phyloP scores from a whole-genome alignment of 2,113 vertebrate species.

The Egretta garzetta region DNA sequence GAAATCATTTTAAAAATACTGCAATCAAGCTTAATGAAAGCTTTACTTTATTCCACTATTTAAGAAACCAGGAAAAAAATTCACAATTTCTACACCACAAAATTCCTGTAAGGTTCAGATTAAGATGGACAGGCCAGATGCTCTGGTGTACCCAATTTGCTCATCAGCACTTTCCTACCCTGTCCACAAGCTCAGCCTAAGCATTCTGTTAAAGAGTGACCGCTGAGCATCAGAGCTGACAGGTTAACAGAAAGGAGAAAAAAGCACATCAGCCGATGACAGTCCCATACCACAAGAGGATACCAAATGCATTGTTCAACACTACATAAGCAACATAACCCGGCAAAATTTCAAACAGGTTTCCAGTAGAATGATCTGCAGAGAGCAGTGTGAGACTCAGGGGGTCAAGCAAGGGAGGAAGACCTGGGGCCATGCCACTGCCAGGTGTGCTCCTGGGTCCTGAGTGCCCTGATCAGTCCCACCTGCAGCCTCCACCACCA shows the following conservation, averaged over 20 bases:
- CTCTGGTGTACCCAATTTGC: neutral
- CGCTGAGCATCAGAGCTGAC: neutral
- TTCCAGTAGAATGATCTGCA: neutral
- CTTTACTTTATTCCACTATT: neutral
- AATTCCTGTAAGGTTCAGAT: neutral
- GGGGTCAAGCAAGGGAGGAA: neutral
- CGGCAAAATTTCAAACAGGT: neutral
- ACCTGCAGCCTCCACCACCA: neutral
- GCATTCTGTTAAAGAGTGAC: neutral
- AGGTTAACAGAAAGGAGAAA: neutral
- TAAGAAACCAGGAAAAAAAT: neutral
- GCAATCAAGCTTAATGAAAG: neutral
- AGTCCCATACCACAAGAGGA: neutral
- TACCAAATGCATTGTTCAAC: neutral
- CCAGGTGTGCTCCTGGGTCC: neutral
- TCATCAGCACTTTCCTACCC: neutral
- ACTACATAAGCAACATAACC: neutral
- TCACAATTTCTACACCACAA: neutral
- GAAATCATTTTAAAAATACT: neutral
- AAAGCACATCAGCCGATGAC: neutral
- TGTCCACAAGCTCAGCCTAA: neutral
- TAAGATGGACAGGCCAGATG: constrained; percentile 30
- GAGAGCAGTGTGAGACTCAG: neutral
- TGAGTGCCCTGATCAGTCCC: neutral
- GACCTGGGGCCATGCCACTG: neutral